phyloP scores from a whole-genome alignment of 2,113 vertebrate species.

The Pseudorhombus dupliciocellatus region DNA sequence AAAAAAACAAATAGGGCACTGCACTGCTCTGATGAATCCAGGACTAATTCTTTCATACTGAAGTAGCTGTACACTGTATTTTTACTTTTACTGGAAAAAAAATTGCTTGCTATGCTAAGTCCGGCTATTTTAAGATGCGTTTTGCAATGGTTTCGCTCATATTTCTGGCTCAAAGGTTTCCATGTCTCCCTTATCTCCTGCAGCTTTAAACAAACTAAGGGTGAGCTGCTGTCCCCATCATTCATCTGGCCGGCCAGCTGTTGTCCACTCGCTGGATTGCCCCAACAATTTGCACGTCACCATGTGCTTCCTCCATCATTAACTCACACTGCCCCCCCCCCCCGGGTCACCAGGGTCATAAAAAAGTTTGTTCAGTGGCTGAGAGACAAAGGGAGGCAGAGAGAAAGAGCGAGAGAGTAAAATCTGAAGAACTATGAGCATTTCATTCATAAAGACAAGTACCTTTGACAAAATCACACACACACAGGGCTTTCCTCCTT shows the following conservation, averaged over 20 bases:
- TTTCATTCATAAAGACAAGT: not conserved
- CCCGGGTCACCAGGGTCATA: slow-evolving; percentile 18
- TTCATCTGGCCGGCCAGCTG: slow-evolving; percentile 21
- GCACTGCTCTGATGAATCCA: too few species aligned
- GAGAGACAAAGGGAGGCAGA: not conserved
- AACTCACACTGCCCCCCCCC: slow-evolving; percentile 39
- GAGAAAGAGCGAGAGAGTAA: not conserved
- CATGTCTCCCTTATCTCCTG: too few species aligned
- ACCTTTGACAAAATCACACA: not conserved
- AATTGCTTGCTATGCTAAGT: too few species aligned
- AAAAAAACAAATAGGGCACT: too few species aligned
- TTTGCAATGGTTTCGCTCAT: too few species aligned
- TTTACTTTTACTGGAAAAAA: too few species aligned
- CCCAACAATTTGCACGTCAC: slow-evolving; percentile 24
- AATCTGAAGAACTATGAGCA: not conserved
- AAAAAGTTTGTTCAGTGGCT: slow-evolving; percentile 6
- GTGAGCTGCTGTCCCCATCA: slow-evolving; percentile 7
- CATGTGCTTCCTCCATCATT: slow-evolving; percentile 54
- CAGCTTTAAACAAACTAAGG: not conserved
- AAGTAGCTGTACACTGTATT: too few species aligned
- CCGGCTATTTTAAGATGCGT: not conserved
- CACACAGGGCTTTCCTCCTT: not conserved
- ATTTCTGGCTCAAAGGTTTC: too few species aligned
- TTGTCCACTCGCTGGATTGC: slow-evolving; percentile 5
- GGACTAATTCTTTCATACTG: too few species aligned